These are phyloP conservation scores for Labeo catla DNA, from an alignment of 2,113 vertebrate species.

Conservation along the genomic window DNA sequence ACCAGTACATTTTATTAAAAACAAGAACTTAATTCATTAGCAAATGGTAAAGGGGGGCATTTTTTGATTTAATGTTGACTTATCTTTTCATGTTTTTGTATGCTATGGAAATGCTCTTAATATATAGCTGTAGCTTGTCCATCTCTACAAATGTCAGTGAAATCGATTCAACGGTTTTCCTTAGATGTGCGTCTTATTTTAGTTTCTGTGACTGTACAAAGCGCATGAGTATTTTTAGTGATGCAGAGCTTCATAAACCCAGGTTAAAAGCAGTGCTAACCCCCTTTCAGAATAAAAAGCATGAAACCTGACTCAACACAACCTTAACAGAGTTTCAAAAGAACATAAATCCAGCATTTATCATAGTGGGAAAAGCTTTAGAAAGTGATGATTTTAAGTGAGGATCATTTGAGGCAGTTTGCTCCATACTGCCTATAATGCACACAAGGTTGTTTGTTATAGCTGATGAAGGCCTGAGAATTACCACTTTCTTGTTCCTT, in stretches of 20 bases:
- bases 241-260: background rate
- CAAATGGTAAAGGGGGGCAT: background rate
- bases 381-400: background rate
- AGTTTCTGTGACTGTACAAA: background rate
- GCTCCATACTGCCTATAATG: background rate
- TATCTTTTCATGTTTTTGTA: background rate
- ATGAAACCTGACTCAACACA: background rate
- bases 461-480: constrained; percentile 21
- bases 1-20: background rate
- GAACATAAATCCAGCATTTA: background rate
- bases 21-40: background rate
- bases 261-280: constrained; percentile 12
- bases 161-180: background rate
- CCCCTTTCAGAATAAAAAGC: background rate
- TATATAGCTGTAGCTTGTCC: background rate
- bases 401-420: constrained; percentile 10
- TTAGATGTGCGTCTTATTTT: background rate
- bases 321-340: background rate
- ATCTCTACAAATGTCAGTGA: background rate
- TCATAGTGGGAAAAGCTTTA: background rate
- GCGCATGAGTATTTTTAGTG: background rate
- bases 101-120: background rate
- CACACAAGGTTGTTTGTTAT: background rate
- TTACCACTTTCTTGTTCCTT: constrained; percentile 13
- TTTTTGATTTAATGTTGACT: background rate